Conservation (phyloP, 53 echinoderm and acorn worm genomes). For the Glandiceps talaboti region DNA sequence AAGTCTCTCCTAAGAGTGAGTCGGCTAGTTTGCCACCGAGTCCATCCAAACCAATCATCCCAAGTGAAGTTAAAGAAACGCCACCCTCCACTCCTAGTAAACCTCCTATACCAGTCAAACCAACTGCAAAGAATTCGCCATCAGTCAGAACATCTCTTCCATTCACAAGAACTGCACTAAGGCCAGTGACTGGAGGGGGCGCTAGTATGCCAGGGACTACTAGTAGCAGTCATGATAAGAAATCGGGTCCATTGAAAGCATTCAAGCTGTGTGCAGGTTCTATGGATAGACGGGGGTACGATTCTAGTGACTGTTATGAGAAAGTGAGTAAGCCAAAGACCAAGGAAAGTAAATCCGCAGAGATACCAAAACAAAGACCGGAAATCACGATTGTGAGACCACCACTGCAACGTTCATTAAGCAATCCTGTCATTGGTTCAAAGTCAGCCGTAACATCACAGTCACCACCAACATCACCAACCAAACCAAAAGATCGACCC, state of each 20-base stretch:
- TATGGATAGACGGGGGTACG: background rate
- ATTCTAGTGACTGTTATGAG: background rate
- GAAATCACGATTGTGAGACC: background rate
- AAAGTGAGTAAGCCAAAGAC: background rate
- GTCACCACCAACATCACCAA: background rate
- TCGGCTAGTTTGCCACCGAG: background rate
- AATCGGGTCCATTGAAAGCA: background rate
- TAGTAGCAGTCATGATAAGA: background rate
- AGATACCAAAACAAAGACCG: background rate
- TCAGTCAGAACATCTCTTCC: background rate
- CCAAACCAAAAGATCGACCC: background rate
- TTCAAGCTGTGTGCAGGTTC: background rate
- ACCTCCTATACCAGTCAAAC: background rate
- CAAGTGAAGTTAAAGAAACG: background rate
- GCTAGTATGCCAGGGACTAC: background rate
- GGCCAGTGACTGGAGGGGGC: background rate
- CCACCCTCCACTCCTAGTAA: background rate
- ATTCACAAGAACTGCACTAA: background rate
- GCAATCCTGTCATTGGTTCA: conserved; percentile 4
- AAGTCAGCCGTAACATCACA: background rate
- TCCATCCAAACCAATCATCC: background rate
- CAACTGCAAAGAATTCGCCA: background rate
- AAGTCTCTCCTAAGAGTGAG: background rate
- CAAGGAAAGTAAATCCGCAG: background rate
- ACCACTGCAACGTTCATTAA: conserved; percentile 6